phyloP scores from a whole-genome alignment of 37 sponge, comb jelly and placozoan species.

The Diacarnus erythraeanus region DNA sequence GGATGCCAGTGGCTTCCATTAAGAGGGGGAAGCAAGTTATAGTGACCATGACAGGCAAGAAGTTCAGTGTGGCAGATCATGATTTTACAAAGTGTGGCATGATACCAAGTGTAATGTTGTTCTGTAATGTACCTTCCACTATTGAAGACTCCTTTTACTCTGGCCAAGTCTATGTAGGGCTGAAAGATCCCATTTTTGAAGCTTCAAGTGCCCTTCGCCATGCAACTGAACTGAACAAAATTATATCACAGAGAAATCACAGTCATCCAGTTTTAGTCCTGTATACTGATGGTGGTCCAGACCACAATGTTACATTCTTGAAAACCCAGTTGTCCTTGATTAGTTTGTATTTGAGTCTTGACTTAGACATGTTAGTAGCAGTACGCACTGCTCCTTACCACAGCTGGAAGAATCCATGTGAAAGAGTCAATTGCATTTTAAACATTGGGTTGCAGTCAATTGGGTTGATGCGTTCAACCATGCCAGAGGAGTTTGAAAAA shows the following conservation, averaged over 20 bases:
- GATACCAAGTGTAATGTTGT: slow-evolving; percentile 8
- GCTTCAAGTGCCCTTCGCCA: slow-evolving; percentile 10
- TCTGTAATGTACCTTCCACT: not conserved
- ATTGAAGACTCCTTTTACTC: slow-evolving; percentile 8
- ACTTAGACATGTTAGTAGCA: slow-evolving; percentile 44
- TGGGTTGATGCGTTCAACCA: slow-evolving; percentile 29
- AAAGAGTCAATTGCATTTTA: not conserved
- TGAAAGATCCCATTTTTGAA: slow-evolving; percentile 23
- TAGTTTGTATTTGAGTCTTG: slow-evolving; percentile 19
- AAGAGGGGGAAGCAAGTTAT: not conserved
- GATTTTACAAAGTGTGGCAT: slow-evolving; percentile 7
- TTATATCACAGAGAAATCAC: not conserved
- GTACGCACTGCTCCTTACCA: slow-evolving; percentile 26
- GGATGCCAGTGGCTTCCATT: slow-evolving; percentile 9
- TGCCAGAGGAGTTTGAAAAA: slow-evolving; percentile 11
- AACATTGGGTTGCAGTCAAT: slow-evolving; percentile 55
- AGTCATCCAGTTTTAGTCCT: not conserved
- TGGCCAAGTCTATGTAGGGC: slow-evolving; percentile 20
- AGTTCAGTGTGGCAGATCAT: slow-evolving; percentile 20
- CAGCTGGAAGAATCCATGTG: not conserved
- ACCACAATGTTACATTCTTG: slow-evolving; percentile 37
- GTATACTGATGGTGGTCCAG: slow-evolving; percentile 68
- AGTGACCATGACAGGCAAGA: not conserved
- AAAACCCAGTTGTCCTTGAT: slow-evolving; percentile 38
- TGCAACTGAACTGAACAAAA: not conserved